These are phyloP conservation scores for Eubasilissa regina DNA, from an alignment of 1,140 invertebrate genomes.

Conservation along the genomic window DNA sequence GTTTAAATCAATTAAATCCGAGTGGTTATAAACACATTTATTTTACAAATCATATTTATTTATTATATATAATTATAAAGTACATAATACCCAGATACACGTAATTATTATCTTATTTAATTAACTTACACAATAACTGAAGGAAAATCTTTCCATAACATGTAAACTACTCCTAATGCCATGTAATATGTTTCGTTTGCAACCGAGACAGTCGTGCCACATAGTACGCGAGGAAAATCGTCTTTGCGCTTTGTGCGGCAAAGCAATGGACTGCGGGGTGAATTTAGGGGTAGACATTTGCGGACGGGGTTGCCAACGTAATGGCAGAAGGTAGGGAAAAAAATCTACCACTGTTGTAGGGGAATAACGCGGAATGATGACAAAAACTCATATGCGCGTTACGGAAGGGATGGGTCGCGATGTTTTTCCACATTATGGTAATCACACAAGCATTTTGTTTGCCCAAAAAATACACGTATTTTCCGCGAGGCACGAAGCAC, in stretches of 20 bases:
- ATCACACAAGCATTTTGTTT: constrained; percentile 54
- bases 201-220: constrained; percentile 22
- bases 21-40: no score
- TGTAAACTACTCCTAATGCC: no score
- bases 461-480: constrained; percentile 10
- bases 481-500: background rate
- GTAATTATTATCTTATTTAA: no score
- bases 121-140: no score
- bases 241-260: constrained; percentile 42
- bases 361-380: constrained; percentile 42
- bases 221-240: constrained; percentile 41
- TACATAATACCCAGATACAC: no score
- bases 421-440: constrained; percentile 54
- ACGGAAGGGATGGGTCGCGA: constrained; percentile 22
- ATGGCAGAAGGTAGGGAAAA: constrained; percentile 32
- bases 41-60: no score
- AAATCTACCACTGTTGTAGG: constrained; percentile 32
- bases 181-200: constrained; percentile 31
- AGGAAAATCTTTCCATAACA: no score
- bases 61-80: no score
- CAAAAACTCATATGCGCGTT: constrained; percentile 45
- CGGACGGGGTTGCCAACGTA: constrained; percentile 23
- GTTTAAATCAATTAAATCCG: no score
- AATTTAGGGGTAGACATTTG: constrained; percentile 41
- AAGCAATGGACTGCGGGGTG: constrained; percentile 31